phyloP scores from a whole-genome alignment of 2,797 vertebrate species.

The Syndactyla subalaris region DNA sequence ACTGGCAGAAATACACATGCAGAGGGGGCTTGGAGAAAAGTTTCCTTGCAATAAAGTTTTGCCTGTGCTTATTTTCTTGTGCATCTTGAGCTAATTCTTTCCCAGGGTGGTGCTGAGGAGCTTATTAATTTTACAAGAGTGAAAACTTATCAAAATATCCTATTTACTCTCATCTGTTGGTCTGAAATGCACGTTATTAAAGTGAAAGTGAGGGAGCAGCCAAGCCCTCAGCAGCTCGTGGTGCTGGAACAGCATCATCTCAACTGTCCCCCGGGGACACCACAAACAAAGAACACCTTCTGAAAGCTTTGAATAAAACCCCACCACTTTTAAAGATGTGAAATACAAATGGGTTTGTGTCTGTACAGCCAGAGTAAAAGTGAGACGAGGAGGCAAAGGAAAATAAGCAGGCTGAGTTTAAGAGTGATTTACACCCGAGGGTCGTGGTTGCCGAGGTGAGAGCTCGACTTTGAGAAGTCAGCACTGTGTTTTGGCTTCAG shows the following conservation, averaged over 20 bases:
- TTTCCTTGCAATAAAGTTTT: neutral
- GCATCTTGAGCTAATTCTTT: slow-evolving; percentile 15
- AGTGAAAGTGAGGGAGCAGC: neutral
- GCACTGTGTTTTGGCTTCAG: neutral
- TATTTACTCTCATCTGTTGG: slow-evolving; percentile 56
- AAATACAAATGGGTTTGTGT: slow-evolving; percentile 6
- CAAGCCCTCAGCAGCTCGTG: neutral
- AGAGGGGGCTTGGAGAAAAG: neutral
- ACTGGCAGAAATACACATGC: neutral
- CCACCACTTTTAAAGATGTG: neutral
- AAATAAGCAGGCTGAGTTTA: neutral
- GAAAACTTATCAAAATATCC: slow-evolving; percentile 43
- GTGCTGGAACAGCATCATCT: neutral
- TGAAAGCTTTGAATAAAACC: slow-evolving; percentile 26
- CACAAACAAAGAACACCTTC: neutral
- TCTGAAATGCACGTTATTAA: slow-evolving; percentile 42
- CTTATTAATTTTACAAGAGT: slow-evolving; percentile 47
- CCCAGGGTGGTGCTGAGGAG: slow-evolving; percentile 8
- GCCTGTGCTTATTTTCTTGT: neutral
- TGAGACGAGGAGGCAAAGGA: neutral
- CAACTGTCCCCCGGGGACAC: neutral
- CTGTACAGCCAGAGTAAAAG: neutral
- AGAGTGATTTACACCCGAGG: neutral
- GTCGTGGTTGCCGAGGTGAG: neutral
- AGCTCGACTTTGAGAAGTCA: neutral